A percentile compares a stretch with the other conserved stretches of the same genome.
phyloP scores from a whole-genome alignment of 2,113 vertebrate species.

The Lota lota region DNA sequence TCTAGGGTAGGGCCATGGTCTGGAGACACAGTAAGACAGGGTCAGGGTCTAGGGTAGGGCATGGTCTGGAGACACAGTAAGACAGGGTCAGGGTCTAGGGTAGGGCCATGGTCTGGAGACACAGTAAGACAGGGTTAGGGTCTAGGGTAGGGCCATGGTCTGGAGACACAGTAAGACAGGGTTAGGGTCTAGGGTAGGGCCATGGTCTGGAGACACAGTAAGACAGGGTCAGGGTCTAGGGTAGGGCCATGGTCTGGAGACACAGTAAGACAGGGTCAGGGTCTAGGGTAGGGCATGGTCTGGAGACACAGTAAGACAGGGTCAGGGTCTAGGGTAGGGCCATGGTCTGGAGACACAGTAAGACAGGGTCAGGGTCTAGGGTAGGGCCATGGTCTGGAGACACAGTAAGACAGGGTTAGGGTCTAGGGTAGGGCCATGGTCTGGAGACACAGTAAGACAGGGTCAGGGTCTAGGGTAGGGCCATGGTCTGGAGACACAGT shows the following conservation, averaged over 20 bases:
- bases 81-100: too few relatives aligned
- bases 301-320: too few relatives aligned
- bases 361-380: not conserved
- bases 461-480: too few relatives aligned
- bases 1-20: too few relatives aligned
- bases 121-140: too few relatives aligned
- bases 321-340: too few relatives aligned
- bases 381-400: not conserved
- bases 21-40: too few relatives aligned
- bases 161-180: slow-evolving; percentile 35
- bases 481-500: slow-evolving; percentile 81
- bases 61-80: too few relatives aligned
- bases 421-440: slow-evolving; percentile 97
- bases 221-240: too few relatives aligned
- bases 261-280: not conserved
- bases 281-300: not conserved
- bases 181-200: not conserved
- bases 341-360: slow-evolving; percentile 78
- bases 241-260: slow-evolving; percentile 92
- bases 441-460: too few relatives aligned
- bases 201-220: not conserved
- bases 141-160: slow-evolving; percentile 97
- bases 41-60: not conserved
- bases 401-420: too few relatives aligned
- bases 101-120: too few relatives aligned